Evolutionary conservation across 2,888 invertebrate genomes (phyloP), one percentile per base, ranked within the genome.

Genomic region (Orgyia antiqua): DNA sequence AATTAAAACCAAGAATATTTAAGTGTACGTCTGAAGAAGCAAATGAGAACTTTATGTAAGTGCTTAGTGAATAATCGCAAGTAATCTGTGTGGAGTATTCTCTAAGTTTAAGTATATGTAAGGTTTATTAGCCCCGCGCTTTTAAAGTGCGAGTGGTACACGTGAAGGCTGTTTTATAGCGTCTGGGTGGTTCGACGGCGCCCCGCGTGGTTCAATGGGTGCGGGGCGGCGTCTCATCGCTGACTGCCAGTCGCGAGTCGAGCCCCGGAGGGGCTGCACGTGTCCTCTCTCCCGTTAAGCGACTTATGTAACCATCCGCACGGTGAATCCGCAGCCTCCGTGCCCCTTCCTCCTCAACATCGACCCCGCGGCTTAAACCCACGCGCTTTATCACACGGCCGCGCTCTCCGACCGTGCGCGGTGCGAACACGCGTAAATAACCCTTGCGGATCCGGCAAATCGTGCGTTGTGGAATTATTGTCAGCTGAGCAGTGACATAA

Each of bases 281-380:
- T 80, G 70, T 77, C 69, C 66, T 68, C 70, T 67, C 56, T 67
- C 66, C 71, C 71, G 61, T 63, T 60, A 61, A 71, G 72, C 72
- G 78, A 71, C 84, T 86, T 86, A 86, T 80, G 67, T 86, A 86
- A 86, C 72, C 76, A 80, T 73, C 79, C 77, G 75, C 78, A 77
- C 80, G 82, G 82, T 79, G 78, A 80, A 71, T 74, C 78, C 67
- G 73, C 80, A 82, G 77, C 75, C 76, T 76, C 79, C 71, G 60
- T 61, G 58, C 73, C 70, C 68, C 68, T 64, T 66, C 69, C 73
- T 63, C 62, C 65, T 63, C 63, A 42, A 62, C 53, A 60, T 65
- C 68, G 71, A 64, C 65, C 61, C 45, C 52, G 52, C 47, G 51
- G 40, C 38, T 40, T 39, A 38, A 44, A 54, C 45, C 40, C 45